These are phyloP conservation scores for Drosophila arizonae DNA, from an alignment of 1,140 invertebrate species.

Conservation along the genomic window DNA sequence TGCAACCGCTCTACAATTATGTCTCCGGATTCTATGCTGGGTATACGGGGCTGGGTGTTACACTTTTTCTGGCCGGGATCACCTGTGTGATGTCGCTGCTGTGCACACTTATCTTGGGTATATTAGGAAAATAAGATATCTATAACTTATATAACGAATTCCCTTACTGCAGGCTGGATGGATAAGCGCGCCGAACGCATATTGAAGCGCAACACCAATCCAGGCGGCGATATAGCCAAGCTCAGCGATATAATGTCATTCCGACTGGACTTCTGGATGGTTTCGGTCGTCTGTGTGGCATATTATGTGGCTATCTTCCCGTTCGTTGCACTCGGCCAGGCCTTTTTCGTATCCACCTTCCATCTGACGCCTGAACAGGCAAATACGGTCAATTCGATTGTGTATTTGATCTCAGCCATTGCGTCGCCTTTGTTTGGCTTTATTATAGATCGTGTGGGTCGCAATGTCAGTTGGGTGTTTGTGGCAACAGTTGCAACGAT, in stretches of 20 bases:
- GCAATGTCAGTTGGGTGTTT: conserved; percentile 95
- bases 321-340: conserved; percentile 97
- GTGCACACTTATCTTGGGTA: conserved; percentile 89
- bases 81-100: conserved; percentile 93
- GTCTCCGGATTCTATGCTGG: conserved; percentile 88
- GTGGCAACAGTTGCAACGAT: conserved; percentile 91
- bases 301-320: conserved; percentile 99
- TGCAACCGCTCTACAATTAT: conserved; percentile 93
- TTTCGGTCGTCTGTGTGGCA: conserved; percentile 94
- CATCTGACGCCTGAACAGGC: conserved; percentile 88
- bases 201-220: conserved; percentile 86
- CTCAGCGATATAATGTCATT: conserved; percentile 94
- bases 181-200: conserved; percentile 93
- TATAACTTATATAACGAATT: neutral
- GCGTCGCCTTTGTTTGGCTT: conserved; percentile 96
- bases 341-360: conserved; percentile 95
- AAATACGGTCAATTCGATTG: conserved; percentile 93
- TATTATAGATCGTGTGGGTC: conserved; percentile 94
- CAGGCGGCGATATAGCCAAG: conserved; percentile 88
- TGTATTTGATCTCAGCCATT: conserved; percentile 95
- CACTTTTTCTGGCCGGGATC: conserved; percentile 90
- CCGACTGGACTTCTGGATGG: conserved; percentile 93
- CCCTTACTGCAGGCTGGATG: conserved; percentile 85
- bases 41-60: conserved; percentile 89
- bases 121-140: neutral